Base-by-base conservation (phyloP, 2,797 vertebrate genomes). In the Bradypus variegatus region DNA sequence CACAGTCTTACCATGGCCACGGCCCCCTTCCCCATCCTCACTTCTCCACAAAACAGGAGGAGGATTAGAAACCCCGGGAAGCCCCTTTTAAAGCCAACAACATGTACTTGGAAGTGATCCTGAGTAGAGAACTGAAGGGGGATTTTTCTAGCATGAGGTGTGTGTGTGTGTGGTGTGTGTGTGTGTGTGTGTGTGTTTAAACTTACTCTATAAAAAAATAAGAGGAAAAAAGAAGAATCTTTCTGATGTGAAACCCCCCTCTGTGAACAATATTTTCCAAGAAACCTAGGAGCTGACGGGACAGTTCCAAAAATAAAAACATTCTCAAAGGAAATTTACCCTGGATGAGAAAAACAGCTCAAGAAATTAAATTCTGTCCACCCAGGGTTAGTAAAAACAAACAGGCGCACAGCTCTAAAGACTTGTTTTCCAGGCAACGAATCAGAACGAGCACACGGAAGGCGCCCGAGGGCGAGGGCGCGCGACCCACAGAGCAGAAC, bases 221-320 rank as follows among this genome's bases (percentile, higher is more conserved):
- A 41, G 8, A 45, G 25, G 23, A 25, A 10, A 33, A 36, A 33
- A n/a, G 27, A 29, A 84, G 55, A 93, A 55, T 48, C n/a, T 87
- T 88, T 65, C 65, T 91, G 31, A 79, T 70, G 27, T 64, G 69
- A 88, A 94, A 93, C 72, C 18, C 18, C 84, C 38, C n/a, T 79
- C 79, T 73, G 41, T 21, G 58, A 93, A 45, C 7, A 27, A 29
- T 55, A 70, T 33, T 95, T 93, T 88, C 92, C 48, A 27, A 89
- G 83, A 95, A 88, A 55, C 38, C 69, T 86, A 92, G 75, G 27
- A 73, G 48, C 31, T 12, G 19, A 86, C 13, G 50, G 78, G 87
- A 93, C 65, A 85, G 79, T 91, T 94, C 72, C 85, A 89, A 89
- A 94, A 96, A 94, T 83, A 95, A 65, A 86, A 93, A 58, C 25